phyloP scores from a whole-genome alignment of 1,140 invertebrate genomes.

The Bursaphelenchus mucronatus region DNA sequence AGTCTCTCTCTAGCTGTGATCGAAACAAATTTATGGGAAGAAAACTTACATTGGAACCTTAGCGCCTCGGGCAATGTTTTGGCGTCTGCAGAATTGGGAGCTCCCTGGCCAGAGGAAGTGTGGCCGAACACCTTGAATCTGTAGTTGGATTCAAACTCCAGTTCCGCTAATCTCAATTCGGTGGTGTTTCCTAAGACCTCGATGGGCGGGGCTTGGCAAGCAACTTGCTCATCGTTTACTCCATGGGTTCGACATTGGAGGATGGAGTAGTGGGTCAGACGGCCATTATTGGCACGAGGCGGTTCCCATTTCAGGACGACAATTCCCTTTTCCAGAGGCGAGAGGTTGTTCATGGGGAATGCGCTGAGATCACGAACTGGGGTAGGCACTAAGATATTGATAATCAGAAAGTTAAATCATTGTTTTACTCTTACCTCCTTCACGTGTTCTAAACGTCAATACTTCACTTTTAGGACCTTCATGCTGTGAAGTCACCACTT shows the following conservation, averaged over 20 bases:
- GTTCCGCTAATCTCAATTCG: conserved; percentile 27
- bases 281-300: conserved; percentile 85
- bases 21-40: neutral
- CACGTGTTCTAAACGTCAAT: conserved; percentile 79
- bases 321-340: conserved; percentile 49
- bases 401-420: conserved; percentile 3
- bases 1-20: too few species aligned
- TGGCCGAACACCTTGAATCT: conserved; percentile 51
- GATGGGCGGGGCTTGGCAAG: conserved; percentile 11
- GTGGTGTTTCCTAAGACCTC: conserved; percentile 24
- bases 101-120: conserved; percentile 50
- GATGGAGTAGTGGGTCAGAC: conserved; percentile 84
- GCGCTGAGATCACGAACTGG: conserved; percentile 51
- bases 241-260: conserved; percentile 31
- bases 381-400: conserved; percentile 47
- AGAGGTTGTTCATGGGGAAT: conserved; percentile 54
- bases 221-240: conserved; percentile 18
- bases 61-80: conserved; percentile 51
- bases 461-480: conserved; percentile 81
- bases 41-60: conserved; percentile 37
- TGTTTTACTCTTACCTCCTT: conserved; percentile 70
- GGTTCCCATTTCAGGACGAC: conserved; percentile 73
- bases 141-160: conserved; percentile 53
- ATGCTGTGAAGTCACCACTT: conserved; percentile 81
- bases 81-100: conserved; percentile 56